A percentile compares a stretch with the other conserved stretches of the same genome.
Evolutionary conservation across 2,113 vertebrate species (phyloP).

Genomic region (Lasiurus cinereus): DNA sequence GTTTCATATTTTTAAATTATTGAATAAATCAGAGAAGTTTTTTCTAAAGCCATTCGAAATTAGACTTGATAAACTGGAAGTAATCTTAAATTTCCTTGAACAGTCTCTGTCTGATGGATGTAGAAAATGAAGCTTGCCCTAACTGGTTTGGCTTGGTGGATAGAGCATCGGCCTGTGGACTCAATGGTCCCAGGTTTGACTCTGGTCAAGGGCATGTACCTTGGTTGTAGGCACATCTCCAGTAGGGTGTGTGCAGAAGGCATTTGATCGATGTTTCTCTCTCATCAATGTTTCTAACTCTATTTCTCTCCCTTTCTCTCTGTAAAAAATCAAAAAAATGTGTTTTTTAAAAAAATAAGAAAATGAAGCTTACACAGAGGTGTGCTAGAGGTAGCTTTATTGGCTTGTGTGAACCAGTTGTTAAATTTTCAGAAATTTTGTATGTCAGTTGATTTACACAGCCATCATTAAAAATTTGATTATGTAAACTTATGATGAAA

Average conservation of each 20-base stretch:
- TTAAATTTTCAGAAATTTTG: not conserved
- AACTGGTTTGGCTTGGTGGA: no score
- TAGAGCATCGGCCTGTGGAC: no score
- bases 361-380: not conserved
- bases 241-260: no score
- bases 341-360: no score
- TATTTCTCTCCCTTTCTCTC: no score
- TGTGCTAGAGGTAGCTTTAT: not conserved
- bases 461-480: not conserved
- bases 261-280: no score
- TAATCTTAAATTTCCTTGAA: not conserved
- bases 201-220: no score
- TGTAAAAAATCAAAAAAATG: no score
- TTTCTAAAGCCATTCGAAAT: not conserved
- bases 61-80: not conserved
- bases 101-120: not conserved
- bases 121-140: slow-evolving; percentile 23
- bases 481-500: not conserved
- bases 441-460: not conserved
- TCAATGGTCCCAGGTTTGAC: no score
- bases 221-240: no score
- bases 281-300: no score
- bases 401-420: not conserved
- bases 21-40: not conserved
- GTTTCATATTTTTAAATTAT: not conserved